Base-by-base conservation (phyloP, 1,140 invertebrate genomes). In the Cecropterus lyciades region DNA sequence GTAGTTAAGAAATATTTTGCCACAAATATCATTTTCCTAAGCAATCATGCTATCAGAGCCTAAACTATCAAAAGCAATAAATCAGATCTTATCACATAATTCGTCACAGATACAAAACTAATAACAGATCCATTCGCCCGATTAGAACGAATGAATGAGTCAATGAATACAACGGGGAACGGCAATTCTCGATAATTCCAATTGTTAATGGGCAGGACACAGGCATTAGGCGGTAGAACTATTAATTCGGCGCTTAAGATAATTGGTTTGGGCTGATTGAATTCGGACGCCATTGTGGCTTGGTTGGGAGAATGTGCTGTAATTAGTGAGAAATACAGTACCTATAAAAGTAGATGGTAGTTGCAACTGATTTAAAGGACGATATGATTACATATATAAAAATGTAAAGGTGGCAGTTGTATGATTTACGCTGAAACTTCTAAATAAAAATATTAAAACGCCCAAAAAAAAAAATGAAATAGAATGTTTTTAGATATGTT, bases 151-250 rank as follows among this genome's bases (percentile, higher is more conserved):
- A 43, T 52, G 24, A 59, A 37, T 40, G 46, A 67, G 30, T 52
- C 14, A 59, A 37, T 40, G 57, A 85, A 84, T 75, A 73, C 51
- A 11, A 75, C 73, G 81, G 80, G 81, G 63, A 55, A 52, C 53
- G 65, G 62, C 78, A 53, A 79, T 82, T 77, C 69, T 76, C 79
- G 72, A 84, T 85, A 84, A 84, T 84, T 70, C 80, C 83, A 75
- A 78, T 80, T 73, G 79, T 80, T 77, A 83, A 83, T 83, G 74
- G n/a, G 74, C 78, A 55, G 68, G 73, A 59, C 52, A 62, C 52
- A 53, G 30, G 60, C 56, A 53, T 67, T 71, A 68, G 59, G 56
- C 53, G 63, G 59, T 65, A 40, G 42, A 55, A 76, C 57, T 76
- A 70, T 76, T 73, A 73, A 73, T 73, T 73, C 65, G 65, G 42